Conservation (phyloP, 2,113 vertebrate genomes). For the Ptilorrhoa leucosticta region DNA sequence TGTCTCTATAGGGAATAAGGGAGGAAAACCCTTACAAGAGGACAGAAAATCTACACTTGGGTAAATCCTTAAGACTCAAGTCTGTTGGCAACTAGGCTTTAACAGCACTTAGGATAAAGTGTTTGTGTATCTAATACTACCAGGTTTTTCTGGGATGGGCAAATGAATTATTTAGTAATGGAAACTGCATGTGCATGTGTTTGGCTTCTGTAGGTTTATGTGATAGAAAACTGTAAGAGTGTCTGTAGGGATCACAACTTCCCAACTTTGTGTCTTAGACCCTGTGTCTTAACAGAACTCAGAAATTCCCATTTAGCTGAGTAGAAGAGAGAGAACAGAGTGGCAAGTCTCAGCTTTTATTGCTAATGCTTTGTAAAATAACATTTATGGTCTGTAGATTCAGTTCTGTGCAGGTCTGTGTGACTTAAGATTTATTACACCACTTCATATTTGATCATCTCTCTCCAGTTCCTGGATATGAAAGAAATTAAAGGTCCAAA, state of each 20-base stretch:
- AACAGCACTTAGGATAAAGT: neutral
- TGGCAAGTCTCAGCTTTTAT: neutral
- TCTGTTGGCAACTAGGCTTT: neutral
- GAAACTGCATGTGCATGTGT: neutral
- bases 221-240: neutral
- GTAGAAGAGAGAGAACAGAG: neutral
- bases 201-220: neutral
- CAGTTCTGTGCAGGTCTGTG: neutral
- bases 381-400: neutral
- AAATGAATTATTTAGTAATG: neutral
- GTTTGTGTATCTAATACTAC: neutral
- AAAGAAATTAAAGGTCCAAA: neutral
- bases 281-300: neutral
- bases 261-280: neutral
- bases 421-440: neutral
- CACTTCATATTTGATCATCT: neutral
- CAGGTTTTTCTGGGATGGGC: neutral
- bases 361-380: neutral
- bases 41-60: neutral
- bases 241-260: neutral
- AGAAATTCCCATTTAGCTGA: neutral
- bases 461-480: neutral
- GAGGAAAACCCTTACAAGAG: neutral
- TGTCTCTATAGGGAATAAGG: neutral
- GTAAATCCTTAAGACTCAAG: neutral